Conservation (phyloP, 2,113 vertebrate species). For the Eidolon helvum region DNA sequence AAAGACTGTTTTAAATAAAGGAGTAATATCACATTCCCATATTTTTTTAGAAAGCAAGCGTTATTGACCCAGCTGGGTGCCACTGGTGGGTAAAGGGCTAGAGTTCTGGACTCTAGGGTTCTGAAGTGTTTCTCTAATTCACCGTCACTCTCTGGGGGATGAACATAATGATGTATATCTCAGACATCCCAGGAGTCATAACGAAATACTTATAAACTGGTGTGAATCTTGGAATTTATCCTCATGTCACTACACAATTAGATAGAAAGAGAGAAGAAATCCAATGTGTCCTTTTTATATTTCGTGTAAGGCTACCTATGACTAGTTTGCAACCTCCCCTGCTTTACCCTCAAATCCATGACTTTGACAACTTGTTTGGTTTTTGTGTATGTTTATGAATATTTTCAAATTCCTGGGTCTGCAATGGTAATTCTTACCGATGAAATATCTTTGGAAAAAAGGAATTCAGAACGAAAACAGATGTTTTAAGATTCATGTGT, state of each 20-base stretch:
- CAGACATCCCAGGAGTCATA: background rate
- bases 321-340: background rate
- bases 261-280: background rate
- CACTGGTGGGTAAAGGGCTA: background rate
- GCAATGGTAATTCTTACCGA: constrained; percentile 36
- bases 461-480: constrained; percentile 77
- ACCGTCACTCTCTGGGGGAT: background rate
- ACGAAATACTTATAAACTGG: constrained; percentile 6
- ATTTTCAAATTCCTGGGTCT: constrained; percentile 53
- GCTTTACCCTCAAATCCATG: background rate
- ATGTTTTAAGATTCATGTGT: constrained; percentile 69
- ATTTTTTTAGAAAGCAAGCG: constrained; percentile 67
- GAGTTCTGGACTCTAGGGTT: background rate
- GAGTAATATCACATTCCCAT: constrained; percentile 25
- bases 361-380: constrained; percentile 27
- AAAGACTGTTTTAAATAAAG: constrained; percentile 69
- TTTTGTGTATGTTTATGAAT: constrained; percentile 14
- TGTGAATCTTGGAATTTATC: constrained; percentile 9
- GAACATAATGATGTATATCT: background rate
- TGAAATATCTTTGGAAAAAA: constrained; percentile 60
- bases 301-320: background rate
- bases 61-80: constrained; percentile 68
- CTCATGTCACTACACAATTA: background rate
- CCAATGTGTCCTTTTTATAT: background rate
- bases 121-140: constrained; percentile 43